Base-by-base conservation (phyloP, 1,140 invertebrate genomes). In the Charaxes varanes region DNA sequence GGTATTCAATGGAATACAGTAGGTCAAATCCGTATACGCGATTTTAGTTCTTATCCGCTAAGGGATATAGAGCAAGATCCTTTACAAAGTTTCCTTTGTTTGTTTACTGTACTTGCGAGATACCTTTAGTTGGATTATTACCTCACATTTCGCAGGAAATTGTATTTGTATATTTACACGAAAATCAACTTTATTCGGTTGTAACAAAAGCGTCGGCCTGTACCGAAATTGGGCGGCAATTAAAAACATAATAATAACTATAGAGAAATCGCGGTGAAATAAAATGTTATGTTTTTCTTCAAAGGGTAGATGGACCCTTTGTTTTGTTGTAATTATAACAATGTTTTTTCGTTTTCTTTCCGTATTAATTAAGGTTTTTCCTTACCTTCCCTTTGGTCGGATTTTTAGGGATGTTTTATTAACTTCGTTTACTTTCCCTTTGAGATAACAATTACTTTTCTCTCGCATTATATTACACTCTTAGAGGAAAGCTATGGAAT, bases 261-360 rank as follows among this genome's bases (percentile, higher is more conserved):
- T 33, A 44, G 7, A 27, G 16, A 22, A 38, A 45, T 45, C 23
- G 28, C 22, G 17, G 27, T 36, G 34, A 42, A 44, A 37, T 19
- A 31, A 31, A 44, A 44, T 44, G 33, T 17, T 37, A 27, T 44
- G 30, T 19, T 43, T 34, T 34, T 15, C 12, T 22, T 34, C 12
- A n/a, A n/a, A n/a, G n/a, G n/a, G n/a, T n/a, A n/a, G n/a, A n/a
- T 17, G 10, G 6, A 31, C 14, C 40, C 32, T 49, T 43, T 42
- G 41, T 49, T 49, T 22, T 31, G 33, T 33, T 49, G 33, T 42
- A 46, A 46, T 46, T 46, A 46, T 46, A 28, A 33, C 22, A 26
- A 37, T 38, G 21, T 37, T 41, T 23, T 14, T 41, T 7, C 15
- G 19, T 44, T 44, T 36, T 34, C 13, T 28, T 26, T 22, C 35